A percentile compares a stretch with the other conserved stretches of the same genome.
These are phyloP conservation scores for Cardiocondyla obscurior DNA, from an alignment of 1,140 invertebrate genomes.

Conservation along the genomic window DNA sequence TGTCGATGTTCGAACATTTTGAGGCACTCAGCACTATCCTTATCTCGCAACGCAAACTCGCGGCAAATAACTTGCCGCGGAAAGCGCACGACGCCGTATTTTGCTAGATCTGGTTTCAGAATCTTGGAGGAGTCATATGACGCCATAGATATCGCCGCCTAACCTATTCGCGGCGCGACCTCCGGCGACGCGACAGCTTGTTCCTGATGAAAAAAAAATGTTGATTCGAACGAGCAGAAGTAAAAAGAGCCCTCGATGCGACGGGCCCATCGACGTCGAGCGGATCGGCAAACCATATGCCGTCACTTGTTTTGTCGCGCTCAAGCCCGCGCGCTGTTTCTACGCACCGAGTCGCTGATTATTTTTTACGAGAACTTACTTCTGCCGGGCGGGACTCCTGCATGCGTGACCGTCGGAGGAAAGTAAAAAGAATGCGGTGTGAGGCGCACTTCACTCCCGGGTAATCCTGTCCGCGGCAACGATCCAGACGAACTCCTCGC, in stretches of 20 bases:
- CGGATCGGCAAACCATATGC: neutral
- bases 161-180: no score
- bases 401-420: neutral
- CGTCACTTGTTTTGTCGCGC: neutral
- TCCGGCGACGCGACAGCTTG: no score
- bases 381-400: neutral
- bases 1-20: neutral
- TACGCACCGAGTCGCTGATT: neutral
- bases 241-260: no score
- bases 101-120: no score
- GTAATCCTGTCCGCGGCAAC: neutral
- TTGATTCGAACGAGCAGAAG: no score
- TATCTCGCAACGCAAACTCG: neutral
- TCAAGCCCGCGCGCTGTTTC: neutral
- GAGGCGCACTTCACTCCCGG: neutral
- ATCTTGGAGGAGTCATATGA: no score
- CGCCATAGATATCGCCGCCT: no score
- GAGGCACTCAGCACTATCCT: conserved; percentile 14
- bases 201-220: no score
- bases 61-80: neutral
- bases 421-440: neutral
- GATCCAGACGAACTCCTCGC: neutral
- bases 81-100: no score
- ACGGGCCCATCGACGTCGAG: no score
- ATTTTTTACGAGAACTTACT: conserved; percentile 29